Evolutionary conservation across 2,113 vertebrate species (phyloP).

Genomic region (Capricornis sumatraensis): DNA sequence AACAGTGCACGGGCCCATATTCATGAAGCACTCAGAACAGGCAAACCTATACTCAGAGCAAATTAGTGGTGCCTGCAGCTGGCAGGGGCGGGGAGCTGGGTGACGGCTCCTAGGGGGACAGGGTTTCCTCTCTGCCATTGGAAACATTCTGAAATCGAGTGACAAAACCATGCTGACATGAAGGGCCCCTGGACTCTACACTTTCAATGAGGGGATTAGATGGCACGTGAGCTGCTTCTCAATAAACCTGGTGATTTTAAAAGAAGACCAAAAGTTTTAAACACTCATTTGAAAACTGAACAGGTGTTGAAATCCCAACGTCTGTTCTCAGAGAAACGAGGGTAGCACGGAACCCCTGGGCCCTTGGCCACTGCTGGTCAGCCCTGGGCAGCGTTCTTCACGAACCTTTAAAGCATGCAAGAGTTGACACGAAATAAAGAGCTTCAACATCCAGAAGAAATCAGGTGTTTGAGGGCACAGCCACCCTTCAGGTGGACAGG

Average conservation of each 20-base stretch:
- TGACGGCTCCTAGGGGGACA: not conserved
- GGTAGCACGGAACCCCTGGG: not conserved
- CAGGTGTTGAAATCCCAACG: not conserved
- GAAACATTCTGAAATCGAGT: not conserved
- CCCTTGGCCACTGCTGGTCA: too few relatives aligned
- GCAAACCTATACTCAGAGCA: rapidly evolving
- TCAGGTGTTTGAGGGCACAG: not conserved
- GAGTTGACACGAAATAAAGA: not conserved
- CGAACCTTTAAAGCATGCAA: not conserved
- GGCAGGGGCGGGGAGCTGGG: not conserved
- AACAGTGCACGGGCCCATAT: too few relatives aligned
- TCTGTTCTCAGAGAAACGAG: not conserved
- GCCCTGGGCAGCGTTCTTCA: not conserved
- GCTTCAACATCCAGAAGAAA: not conserved
- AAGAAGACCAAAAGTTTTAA: not conserved
- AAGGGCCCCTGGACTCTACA: not conserved
- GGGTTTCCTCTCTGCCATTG: not conserved
- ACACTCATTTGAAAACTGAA: not conserved
- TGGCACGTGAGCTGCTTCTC: not conserved
- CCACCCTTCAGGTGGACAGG: not conserved
- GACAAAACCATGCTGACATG: not conserved
- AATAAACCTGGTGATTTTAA: not conserved
- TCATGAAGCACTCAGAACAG: not conserved
- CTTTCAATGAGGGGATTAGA: not conserved
- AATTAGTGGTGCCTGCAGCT: not conserved